phyloP scores from a whole-genome alignment of 2,888 invertebrate genomes.

The Ferrisia virgata region DNA sequence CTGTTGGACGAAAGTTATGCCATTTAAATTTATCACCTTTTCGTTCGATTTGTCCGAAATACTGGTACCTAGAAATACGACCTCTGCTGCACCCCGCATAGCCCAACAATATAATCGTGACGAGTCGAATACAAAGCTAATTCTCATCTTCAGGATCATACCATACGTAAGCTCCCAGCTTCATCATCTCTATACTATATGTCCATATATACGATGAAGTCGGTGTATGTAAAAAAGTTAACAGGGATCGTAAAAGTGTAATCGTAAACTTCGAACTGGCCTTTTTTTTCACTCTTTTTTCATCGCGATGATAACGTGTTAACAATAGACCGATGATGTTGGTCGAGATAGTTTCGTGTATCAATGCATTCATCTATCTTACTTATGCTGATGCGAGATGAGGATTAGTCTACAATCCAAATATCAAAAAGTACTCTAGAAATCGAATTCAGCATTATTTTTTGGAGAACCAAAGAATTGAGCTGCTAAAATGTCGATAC shows the following conservation, averaged over 20 bases:
- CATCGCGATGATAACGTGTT: not conserved
- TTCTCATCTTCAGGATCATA: not conserved
- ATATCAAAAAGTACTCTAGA: too few species aligned
- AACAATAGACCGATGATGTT: not conserved
- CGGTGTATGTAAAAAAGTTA: not conserved
- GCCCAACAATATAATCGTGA: not conserved
- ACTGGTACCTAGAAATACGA: not conserved
- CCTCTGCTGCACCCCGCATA: not conserved
- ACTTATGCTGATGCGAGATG: too few species aligned
- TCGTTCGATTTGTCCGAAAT: constrained; percentile 22
- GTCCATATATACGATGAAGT: not conserved
- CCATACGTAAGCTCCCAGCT: not conserved
- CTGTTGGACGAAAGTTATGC: constrained; percentile 23
- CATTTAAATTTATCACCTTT: constrained; percentile 28
- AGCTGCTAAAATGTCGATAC: too few species aligned
- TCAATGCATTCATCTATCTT: not conserved
- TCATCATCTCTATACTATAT: not conserved
- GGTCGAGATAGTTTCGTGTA: not conserved
- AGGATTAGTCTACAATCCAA: too few species aligned
- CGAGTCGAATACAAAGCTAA: not conserved
- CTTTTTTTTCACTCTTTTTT: not conserved
- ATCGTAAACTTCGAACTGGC: not conserved
- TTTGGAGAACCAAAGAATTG: too few species aligned
- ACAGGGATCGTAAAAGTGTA: constrained; percentile 17
- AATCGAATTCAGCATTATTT: too few species aligned